Evolutionary conservation across 2,888 invertebrate species (phyloP), one percentile per base, ranked within the genome.

Genomic region (Hedychridium roseum): DNA sequence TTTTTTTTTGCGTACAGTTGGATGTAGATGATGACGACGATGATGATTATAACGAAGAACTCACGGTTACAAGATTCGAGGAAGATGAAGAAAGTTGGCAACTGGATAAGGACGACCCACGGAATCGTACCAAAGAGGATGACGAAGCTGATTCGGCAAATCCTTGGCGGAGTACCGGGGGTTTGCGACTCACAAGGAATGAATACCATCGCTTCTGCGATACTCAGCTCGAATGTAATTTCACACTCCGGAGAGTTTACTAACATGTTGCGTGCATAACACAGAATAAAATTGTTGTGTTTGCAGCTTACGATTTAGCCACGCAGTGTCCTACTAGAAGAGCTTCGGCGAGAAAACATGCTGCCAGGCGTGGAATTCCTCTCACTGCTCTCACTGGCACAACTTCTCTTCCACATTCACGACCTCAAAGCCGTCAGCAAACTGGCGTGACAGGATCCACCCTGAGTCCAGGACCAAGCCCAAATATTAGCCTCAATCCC

Each of bases 131-230:
- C 3, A 72, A 70, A 9, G 69, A 72, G 26, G 71, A 73, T 5
- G 76, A 73, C 18, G 73, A 74, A 21, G 68, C 60, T 5, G 60
- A 61, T 35, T 74, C 73, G 7, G 74, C 74, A 1, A 79, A 79
- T 66, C 80, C 80, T 16, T 81, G 81, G 81, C 76, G 67, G 23
- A 70, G 63, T 43, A 71, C 73, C 4, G 76, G 74, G 2, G 73
- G 70, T 20, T 57, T 76, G 20, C 63, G 75, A 35, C 64, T 87
- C 74, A 86, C 89, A 43, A 85, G 87, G 79, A 88, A 89, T 80
- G 91, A 91, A 80, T 90, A 89, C 80, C 89, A 89, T 78, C 88
- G 88, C 80, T 88, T 88, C 82, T 88, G 87, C 82, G 89, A 90
- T 81, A 85, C 86, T 74, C 87, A 89, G 74, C 85, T 91, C 67